Evolutionary conservation across 2,113 vertebrate species (phyloP).

Genomic region (Smithornis capensis): DNA sequence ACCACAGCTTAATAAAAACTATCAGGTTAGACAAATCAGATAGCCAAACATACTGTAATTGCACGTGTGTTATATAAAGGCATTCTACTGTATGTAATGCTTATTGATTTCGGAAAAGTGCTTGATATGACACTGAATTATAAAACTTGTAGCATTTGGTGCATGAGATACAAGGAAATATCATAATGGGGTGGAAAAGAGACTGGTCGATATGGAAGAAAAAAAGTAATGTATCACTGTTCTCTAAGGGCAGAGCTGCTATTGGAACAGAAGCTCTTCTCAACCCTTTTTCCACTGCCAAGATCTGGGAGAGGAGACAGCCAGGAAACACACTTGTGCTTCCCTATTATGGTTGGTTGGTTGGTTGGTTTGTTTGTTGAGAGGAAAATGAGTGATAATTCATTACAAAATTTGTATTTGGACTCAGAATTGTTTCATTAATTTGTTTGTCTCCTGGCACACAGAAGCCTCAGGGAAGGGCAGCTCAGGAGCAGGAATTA

Average conservation of each 20-base stretch:
- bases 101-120: conserved; percentile 23
- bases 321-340: background rate
- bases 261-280: background rate
- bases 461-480: background rate
- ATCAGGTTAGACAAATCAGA: background rate
- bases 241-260: background rate
- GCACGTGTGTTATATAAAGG: background rate
- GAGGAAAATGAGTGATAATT: background rate
- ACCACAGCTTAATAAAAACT: background rate
- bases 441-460: background rate
- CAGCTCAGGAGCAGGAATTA: background rate
- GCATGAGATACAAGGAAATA: background rate
- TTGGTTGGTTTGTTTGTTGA: background rate
- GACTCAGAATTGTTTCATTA: background rate
- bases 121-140: background rate
- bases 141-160: background rate
- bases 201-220: background rate
- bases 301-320: background rate
- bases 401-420: background rate
- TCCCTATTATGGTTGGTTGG: background rate
- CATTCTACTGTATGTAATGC: background rate
- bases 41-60: background rate
- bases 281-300: background rate
- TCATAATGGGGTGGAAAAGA: background rate
- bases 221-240: background rate